These are phyloP conservation scores for Cryptomyrus ogoouensis DNA, from an alignment of 2,113 vertebrate genomes.

Conservation along the genomic window DNA sequence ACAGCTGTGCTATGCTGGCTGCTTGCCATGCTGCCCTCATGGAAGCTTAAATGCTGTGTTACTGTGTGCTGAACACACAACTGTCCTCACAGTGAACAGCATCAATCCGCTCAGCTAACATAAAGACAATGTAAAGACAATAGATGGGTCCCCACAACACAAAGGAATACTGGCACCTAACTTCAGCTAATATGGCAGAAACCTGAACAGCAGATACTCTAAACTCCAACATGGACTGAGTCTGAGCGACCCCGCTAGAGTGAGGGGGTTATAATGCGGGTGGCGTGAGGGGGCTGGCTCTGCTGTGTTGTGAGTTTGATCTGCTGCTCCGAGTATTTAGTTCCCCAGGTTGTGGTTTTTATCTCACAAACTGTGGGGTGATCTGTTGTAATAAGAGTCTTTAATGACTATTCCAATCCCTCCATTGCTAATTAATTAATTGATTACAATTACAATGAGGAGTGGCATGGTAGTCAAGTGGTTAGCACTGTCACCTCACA, in stretches of 20 bases:
- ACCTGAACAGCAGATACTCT: neutral
- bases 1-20: neutral
- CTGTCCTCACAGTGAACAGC: neutral
- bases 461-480: neutral
- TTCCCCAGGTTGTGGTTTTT: neutral
- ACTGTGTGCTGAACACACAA: neutral
- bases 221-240: neutral
- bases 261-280: neutral
- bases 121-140: neutral
- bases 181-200: neutral
- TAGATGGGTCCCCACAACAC: neutral
- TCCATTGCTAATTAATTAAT: neutral
- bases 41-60: neutral
- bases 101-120: neutral
- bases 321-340: neutral
- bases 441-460: neutral
- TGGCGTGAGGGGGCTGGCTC: neutral
- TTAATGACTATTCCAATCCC: neutral
- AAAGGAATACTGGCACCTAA: neutral
- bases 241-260: neutral
- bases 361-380: neutral
- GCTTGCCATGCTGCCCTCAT: neutral
- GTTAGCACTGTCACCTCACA: neutral
- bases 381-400: neutral
- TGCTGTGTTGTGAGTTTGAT: neutral